These are phyloP conservation scores for Malthinus flaveolus DNA, from an alignment of 2,888 invertebrate species.

Conservation along the genomic window DNA sequence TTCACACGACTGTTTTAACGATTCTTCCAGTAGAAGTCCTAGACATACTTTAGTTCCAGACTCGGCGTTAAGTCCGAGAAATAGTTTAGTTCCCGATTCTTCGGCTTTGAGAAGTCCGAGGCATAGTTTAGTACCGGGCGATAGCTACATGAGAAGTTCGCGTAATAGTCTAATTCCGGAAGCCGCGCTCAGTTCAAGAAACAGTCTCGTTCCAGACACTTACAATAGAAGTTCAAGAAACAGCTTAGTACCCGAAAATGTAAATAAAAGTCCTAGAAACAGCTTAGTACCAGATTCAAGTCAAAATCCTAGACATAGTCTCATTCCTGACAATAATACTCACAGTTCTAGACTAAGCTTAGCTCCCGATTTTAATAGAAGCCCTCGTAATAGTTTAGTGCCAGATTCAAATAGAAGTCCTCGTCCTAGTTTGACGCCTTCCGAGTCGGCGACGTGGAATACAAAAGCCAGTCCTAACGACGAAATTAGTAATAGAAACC, in stretches of 20 bases:
- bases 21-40: slow-evolving; percentile 58
- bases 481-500: slow-evolving; percentile 57
- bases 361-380: slow-evolving; percentile 53
- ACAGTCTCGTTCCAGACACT: slow-evolving; percentile 60
- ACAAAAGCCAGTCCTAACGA: slow-evolving; percentile 55
- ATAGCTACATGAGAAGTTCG: slow-evolving; percentile 62
- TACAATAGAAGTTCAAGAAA: slow-evolving; percentile 64
- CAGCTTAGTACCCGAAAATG: slow-evolving; percentile 60
- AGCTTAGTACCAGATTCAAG: slow-evolving; percentile 48
- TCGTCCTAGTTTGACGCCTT: slow-evolving; percentile 64
- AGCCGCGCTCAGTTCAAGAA: slow-evolving; percentile 61
- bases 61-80: slow-evolving; percentile 58
- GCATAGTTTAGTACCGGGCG: slow-evolving; percentile 65
- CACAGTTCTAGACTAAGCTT: slow-evolving; percentile 52
- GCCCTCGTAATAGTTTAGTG: slow-evolving; percentile 59
- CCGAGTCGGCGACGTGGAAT: slow-evolving; percentile 63
- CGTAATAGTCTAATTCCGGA: slow-evolving; percentile 64
- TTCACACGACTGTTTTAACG: slow-evolving; percentile 52
- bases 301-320: slow-evolving; percentile 63
- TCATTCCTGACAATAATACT: slow-evolving; percentile 61
- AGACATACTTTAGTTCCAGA: slow-evolving; percentile 65
- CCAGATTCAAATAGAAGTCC: slow-evolving; percentile 55
- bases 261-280: slow-evolving; percentile 61
- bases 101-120: slow-evolving; percentile 53
- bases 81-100: slow-evolving; percentile 65